A percentile compares a stretch with the other conserved stretches of the same genome.
phyloP scores from a whole-genome alignment of 2,888 invertebrate genomes.

The Plebejus argus region DNA sequence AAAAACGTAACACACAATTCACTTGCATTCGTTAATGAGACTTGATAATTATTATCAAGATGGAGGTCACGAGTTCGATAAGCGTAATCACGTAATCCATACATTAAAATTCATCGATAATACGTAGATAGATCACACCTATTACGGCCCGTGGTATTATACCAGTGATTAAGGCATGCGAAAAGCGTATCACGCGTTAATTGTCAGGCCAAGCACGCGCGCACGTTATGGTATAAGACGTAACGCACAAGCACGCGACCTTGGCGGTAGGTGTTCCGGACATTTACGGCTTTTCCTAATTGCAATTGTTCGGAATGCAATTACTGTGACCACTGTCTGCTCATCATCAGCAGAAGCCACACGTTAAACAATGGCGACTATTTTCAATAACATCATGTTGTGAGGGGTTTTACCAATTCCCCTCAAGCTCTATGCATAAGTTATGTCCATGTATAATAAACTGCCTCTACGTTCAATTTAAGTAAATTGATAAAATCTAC shows the following conservation, averaged over 20 bases:
- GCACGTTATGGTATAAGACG: constrained; percentile 23
- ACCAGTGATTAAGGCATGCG: background rate
- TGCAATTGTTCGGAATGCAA: background rate
- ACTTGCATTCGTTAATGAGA: background rate
- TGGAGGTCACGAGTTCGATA: background rate
- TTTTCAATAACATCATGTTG: too few species aligned
- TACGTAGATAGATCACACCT: constrained; percentile 7
- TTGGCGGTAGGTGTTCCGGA: constrained; percentile 25
- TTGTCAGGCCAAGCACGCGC: constrained; percentile 12
- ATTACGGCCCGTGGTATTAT: constrained; percentile 14
- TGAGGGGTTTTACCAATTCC: too few species aligned
- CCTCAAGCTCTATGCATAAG: too few species aligned
- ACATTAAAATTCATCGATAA: constrained; percentile 16
- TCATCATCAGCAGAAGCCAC: background rate
- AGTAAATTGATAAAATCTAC: background rate
- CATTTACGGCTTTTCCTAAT: constrained; percentile 16
- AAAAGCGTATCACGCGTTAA: constrained; percentile 28
- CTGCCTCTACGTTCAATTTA: background rate
- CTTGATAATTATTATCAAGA: constrained; percentile 4
- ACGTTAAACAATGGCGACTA: background rate
- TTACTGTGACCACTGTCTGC: background rate
- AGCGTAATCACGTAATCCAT: background rate
- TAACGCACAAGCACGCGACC: constrained; percentile 24
- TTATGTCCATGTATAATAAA: too few species aligned
- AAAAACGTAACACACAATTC: background rate